These are phyloP conservation scores for Hypomesus transpacificus DNA, from an alignment of 2,113 vertebrate species.

Conservation along the genomic window DNA sequence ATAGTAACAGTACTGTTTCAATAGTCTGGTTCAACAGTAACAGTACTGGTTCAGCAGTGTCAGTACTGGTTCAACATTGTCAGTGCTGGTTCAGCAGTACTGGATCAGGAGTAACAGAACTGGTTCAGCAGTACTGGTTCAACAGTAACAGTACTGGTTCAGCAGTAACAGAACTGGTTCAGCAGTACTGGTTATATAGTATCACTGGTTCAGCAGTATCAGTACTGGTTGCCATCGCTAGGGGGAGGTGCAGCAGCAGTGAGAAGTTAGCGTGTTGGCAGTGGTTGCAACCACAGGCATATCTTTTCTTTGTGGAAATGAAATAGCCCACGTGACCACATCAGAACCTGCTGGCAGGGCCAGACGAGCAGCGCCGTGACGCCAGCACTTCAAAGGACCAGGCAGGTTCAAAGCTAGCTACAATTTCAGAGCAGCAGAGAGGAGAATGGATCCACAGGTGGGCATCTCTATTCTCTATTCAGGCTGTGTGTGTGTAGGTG, in stretches of 20 bases:
- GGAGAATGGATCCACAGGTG: conserved; percentile 62
- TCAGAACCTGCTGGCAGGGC: conserved; percentile 42
- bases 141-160: too few relatives aligned
- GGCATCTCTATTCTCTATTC: conserved; percentile 43
- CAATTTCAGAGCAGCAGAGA: conserved; percentile 56
- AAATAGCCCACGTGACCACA: conserved; percentile 44
- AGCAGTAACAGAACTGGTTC: too few relatives aligned
- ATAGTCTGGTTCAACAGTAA: too few relatives aligned
- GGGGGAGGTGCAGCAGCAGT: conserved; percentile 39
- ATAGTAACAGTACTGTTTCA: too few relatives aligned
- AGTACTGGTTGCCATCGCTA: conserved; percentile 35
- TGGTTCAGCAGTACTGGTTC: too few relatives aligned
- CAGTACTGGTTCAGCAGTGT: too few relatives aligned
- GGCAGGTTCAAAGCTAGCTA: conserved; percentile 50
- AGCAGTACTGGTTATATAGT: too few relatives aligned
- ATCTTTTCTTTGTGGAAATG: conserved; percentile 53
- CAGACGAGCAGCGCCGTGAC: conserved; percentile 30
- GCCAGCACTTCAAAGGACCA: conserved; percentile 51
- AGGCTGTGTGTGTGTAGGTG: conserved; percentile 17
- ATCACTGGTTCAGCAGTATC: too few relatives aligned
- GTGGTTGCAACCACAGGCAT: conserved; percentile 32
- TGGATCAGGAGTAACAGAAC: too few relatives aligned
- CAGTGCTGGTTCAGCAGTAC: too few relatives aligned
- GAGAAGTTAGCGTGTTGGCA: conserved; percentile 40
- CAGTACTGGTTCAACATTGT: too few relatives aligned